Evolutionary conservation across 1,140 invertebrate species (phyloP), one percentile per base, ranked within the genome.

Genomic region (Stratiolaelaps scimitus): DNA sequence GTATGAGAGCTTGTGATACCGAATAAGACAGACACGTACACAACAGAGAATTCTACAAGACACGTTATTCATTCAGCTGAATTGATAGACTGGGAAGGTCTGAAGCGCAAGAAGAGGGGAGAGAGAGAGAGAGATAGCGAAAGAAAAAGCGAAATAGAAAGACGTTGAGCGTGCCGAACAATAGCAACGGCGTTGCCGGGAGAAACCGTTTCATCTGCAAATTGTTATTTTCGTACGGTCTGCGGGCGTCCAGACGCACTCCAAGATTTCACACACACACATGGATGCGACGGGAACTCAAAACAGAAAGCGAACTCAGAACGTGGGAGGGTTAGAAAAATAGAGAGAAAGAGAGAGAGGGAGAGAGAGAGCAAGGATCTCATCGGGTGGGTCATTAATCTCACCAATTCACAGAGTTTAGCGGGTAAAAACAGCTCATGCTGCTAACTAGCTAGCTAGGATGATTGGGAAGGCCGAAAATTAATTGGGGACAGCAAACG

Each of bases 191-290:
- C 34, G 34, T 40, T 40, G 34, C 53, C 26, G 53, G 26, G 26
- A 60, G 23, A 60, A 60, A 60, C 26, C 53, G 53, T 60, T 60
- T 60, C 34, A 40, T 60, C 53, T 60, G 53, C 53, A 60, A 60
- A 60, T 40, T 60, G 53, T 60, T 60, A 60, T 60, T 60, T 60
- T 60, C 53, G 23, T 60, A 60, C 53, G 53, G 53, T 60, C 53
- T 26, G 23, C 53, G 53, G 53, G 53, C 34, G 26, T 60, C 53
- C 34, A 26, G 53, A 26, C 53, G 34, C 26, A 26, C 26, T 60
- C 34, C 23, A 60, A 26, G 26, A 60, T 60, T 34, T 60, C 23
- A 60, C 47, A 48, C 47, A 48, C 28, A 48, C 47, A n/a, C 34
- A 6, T 40, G 10, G 34, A 40, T 40, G 34, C 5, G 34, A 40